Percentiles rank a stretch among this genome's conserved stretches.
Conservation (phyloP, 2,113 vertebrate genomes). For the Diadophis punctatus region DNA sequence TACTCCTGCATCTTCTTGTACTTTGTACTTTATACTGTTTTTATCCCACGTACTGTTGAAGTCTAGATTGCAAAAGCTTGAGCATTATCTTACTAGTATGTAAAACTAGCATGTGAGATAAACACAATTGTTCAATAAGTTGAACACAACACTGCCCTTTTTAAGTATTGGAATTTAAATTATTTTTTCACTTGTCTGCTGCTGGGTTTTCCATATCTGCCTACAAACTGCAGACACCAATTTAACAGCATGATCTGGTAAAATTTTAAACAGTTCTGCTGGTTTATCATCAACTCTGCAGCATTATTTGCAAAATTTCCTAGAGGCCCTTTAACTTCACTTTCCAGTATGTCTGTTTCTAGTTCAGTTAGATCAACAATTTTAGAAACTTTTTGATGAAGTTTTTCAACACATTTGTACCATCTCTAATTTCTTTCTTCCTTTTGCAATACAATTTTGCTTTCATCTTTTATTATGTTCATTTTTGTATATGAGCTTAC, state of each 20-base stretch:
- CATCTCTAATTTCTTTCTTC: neutral
- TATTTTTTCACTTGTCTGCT: neutral
- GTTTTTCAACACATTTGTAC: neutral
- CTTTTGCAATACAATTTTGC: neutral
- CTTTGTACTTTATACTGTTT: neutral
- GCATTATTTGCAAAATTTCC: neutral
- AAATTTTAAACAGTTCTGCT: neutral
- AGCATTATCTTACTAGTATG: neutral
- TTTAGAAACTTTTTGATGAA: neutral
- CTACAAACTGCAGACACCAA: neutral
- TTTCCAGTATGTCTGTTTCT: neutral
- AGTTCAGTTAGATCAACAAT: neutral
- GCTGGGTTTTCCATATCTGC: neutral
- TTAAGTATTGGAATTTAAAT: neutral
- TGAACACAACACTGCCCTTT: neutral
- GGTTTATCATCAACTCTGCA: neutral
- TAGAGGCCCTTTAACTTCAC: neutral
- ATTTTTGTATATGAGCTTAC: neutral
- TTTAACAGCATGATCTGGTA: neutral
- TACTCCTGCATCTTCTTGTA: neutral
- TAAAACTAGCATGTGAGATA: neutral
- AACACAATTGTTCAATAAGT: neutral
- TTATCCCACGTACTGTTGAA: neutral
- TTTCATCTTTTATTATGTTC: neutral
- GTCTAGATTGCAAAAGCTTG: neutral